Percentiles rank a stretch among this genome's conserved stretches.
phyloP scores from a whole-genome alignment of 1,140 invertebrate species.

The Asobara japonica region DNA sequence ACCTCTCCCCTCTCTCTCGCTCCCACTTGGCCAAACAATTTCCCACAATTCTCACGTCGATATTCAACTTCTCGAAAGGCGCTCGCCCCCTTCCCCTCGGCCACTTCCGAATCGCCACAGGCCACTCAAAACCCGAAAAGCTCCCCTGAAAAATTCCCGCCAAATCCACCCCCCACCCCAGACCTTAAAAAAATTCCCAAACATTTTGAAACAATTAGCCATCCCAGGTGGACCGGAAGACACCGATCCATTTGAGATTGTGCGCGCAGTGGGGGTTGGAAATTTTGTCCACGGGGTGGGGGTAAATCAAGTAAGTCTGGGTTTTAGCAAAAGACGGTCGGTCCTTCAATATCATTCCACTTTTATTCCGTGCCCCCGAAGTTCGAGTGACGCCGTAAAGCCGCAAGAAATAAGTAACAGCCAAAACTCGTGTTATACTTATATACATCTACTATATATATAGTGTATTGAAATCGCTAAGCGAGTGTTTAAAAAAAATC shows the following conservation, averaged over 20 bases:
- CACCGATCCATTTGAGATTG: neutral
- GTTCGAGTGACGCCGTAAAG: neutral
- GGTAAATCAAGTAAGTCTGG: neutral
- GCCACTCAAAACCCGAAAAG: too few species aligned
- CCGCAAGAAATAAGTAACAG: too few species aligned
- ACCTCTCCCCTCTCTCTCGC: too few species aligned
- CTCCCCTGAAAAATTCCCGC: too few species aligned
- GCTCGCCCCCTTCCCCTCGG: too few species aligned
- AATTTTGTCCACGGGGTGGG: neutral
- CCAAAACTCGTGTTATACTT: neutral
- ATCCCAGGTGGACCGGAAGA: neutral
- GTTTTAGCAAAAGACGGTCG: neutral
- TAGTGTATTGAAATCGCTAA: neutral
- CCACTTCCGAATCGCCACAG: too few species aligned
- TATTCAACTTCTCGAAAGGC: too few species aligned
- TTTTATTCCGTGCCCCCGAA: neutral
- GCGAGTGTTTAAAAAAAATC: neutral
- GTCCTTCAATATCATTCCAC: neutral
- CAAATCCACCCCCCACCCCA: too few species aligned
- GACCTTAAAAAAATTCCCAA: neutral
- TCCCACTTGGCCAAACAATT: too few species aligned
- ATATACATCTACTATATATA: too few species aligned
- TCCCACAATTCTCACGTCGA: neutral
- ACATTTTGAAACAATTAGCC: neutral
- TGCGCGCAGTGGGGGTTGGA: neutral